Conservation (phyloP, 2,888 invertebrate genomes). For the Tiliacea aurago region DNA sequence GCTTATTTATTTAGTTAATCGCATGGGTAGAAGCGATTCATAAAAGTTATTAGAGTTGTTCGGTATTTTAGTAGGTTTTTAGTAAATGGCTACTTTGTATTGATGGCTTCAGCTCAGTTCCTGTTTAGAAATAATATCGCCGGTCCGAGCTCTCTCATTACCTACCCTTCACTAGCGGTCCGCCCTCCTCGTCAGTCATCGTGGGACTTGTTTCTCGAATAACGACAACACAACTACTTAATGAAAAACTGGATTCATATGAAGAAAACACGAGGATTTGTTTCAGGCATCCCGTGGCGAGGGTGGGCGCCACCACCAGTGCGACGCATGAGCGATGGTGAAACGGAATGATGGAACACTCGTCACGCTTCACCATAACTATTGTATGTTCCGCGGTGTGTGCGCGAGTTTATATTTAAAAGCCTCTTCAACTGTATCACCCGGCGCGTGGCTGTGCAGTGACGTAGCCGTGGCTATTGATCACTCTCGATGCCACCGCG, state of each 20-base stretch:
- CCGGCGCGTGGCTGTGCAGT: not conserved
- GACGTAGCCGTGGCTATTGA: too few relatives aligned
- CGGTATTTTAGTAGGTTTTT: too few relatives aligned
- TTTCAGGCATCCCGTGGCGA: too few relatives aligned
- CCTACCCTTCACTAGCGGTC: not conserved
- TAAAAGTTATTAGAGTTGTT: constrained; percentile 5
- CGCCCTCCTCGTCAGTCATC: not conserved
- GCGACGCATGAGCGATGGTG: not conserved
- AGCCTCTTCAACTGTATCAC: not conserved
- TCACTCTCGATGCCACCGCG: not conserved
- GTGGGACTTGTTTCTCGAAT: not conserved
- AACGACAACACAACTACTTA: not conserved
- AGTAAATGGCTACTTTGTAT: too few relatives aligned
- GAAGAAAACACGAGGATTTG: not conserved
- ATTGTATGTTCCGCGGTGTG: not conserved
- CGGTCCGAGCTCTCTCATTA: not conserved
- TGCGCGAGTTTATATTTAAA: not conserved
- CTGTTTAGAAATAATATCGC: not conserved
- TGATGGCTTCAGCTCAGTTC: not conserved
- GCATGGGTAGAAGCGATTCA: not conserved
- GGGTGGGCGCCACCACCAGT: too few relatives aligned
- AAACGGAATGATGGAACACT: not conserved
- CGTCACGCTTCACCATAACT: not conserved
- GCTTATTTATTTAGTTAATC: constrained; percentile 31
- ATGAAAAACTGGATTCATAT: not conserved